These are phyloP conservation scores for Argyrosomus japonicus DNA, from an alignment of 2,113 vertebrate species.

Conservation along the genomic window DNA sequence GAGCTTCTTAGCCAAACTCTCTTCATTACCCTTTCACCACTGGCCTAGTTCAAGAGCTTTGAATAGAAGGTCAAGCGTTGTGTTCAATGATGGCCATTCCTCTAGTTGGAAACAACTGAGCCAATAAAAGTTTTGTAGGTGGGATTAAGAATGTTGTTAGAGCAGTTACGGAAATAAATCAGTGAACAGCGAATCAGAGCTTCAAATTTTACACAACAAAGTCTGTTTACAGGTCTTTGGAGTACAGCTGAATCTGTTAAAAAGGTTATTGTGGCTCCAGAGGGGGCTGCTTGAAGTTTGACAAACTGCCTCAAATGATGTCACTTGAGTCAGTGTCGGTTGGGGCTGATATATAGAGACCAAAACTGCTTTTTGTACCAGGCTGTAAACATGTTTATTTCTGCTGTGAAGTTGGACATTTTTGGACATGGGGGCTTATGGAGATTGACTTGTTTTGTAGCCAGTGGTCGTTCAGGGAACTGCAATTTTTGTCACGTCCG, in stretches of 20 bases:
- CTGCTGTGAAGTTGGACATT: too few species aligned
- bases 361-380: too few species aligned
- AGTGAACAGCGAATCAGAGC: neutral
- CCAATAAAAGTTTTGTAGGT: neutral
- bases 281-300: neutral
- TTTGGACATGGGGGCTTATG: too few species aligned
- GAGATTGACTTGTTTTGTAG: too few species aligned
- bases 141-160: neutral
- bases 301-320: neutral
- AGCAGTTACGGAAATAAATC: neutral
- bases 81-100: neutral
- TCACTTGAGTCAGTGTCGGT: neutral
- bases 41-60: neutral
- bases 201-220: neutral
- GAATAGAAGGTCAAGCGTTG: neutral
- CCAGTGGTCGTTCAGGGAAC: too few species aligned
- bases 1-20: neutral
- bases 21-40: neutral
- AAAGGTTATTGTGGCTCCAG: neutral
- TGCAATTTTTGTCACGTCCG: too few species aligned
- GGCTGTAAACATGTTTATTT: neutral
- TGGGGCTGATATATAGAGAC: too few species aligned
- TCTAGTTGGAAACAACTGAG: neutral
- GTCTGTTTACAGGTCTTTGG: neutral
- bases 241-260: neutral